Evolutionary conservation across 2,797 vertebrate genomes (phyloP), one percentile per base, ranked within the genome.

Genomic region (Danio tinwini): DNA sequence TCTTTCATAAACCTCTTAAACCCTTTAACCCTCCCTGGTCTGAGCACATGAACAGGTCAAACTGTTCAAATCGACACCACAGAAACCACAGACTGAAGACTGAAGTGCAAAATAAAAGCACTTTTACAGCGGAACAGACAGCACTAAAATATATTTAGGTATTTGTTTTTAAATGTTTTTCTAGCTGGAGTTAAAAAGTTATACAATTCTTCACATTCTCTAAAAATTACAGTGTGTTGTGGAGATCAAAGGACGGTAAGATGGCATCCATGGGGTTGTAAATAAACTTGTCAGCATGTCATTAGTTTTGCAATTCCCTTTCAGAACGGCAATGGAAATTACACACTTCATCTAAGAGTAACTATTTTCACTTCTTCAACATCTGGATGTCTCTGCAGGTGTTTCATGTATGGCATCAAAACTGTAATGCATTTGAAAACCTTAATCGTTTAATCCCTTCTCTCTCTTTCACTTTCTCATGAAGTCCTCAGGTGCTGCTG

Each of bases 11-110:
- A 71, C 82, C 74, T 63, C 59, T 80, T 74, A 69, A 82, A 68
- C 71, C 61, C 42, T 55, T 52, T 64, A 74, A 55, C 67, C 16
- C 37, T 61, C 50, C 47, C 56, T 76, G 72, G 21, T 75, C 53
- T 76, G 71, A 59, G 64, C 78, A 81, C 81, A 83, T 76, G 62
- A 73, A 59, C 82, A 86, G 64, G 86, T 89, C 82, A 90, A 94
- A 93, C 93, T 76, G 91, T 84, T 88, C n/a, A n/a, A n/a, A 91
- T 79, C 88, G 88, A 90, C 82, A 90, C 91, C 91, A 88, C 88
- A 88, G 58, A 91, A 88, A 87, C 56, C 89, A 82, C 68, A 89
- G 84, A n/a, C n/a, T n/a, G n/a, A n/a, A n/a, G n/a, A 83, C 39
- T 71, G 68, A 61, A 64, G 74, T 58, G 4, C 44, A 44, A 69